A percentile compares a stretch with the other conserved stretches of the same genome.
Evolutionary conservation across 2,113 vertebrate species (phyloP).

Genomic region (Anser cygnoides): DNA sequence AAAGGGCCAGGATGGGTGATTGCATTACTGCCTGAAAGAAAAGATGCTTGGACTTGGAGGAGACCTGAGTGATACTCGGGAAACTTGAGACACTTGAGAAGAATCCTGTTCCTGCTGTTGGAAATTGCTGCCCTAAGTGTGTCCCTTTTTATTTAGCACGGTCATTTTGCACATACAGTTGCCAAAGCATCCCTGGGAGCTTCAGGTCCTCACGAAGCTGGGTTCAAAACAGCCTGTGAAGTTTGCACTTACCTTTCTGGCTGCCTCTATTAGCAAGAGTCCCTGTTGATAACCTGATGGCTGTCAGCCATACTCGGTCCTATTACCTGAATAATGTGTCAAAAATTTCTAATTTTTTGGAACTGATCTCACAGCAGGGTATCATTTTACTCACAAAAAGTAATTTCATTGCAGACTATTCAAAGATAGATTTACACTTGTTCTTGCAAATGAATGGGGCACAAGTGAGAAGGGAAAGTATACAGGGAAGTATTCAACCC

Average conservation of each 20-base stretch:
- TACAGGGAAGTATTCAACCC: not conserved
- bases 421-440: not conserved
- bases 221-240: not conserved
- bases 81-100: not conserved
- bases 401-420: not conserved
- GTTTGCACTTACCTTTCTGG: not conserved
- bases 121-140: not conserved
- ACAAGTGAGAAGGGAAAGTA: not conserved
- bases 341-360: not conserved
- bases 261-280: not conserved
- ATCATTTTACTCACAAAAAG: not conserved
- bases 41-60: not conserved
- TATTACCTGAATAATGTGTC: not conserved
- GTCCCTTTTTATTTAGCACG: not conserved
- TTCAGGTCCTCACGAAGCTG: not conserved
- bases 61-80: not conserved
- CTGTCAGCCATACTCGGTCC: not conserved
- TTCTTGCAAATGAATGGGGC: not conserved
- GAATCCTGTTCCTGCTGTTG: not conserved
- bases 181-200: not conserved
- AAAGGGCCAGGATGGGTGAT: not conserved
- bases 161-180: not conserved
- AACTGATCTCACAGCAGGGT: not conserved
- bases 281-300: not conserved
- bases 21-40: not conserved